Evolutionary conservation across 2,797 vertebrate species (phyloP), one percentile per base, ranked within the genome.

Genomic region (Ctenopoma multispine): DNA sequence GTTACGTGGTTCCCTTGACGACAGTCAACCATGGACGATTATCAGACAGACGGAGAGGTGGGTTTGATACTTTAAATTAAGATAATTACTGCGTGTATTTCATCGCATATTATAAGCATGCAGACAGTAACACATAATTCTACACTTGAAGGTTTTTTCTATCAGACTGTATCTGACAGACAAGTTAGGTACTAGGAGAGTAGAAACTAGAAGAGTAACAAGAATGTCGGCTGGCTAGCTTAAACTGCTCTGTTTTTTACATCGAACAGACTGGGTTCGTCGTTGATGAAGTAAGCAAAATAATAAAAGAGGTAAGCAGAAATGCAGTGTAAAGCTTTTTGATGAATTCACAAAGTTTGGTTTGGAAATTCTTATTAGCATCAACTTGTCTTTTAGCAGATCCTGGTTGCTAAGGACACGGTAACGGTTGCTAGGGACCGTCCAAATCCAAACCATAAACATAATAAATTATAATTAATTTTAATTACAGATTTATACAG

Each of bases 241-340:
- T 27, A 24, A 65, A 55, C 18, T 23, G 4, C 23, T 8, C 13
- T 27, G 10, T 69, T 46, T 38, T 57, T 86, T 4, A 58, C 68
- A 47, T 59, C 77, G 50, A 75, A 23, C 87, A 99, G 97, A 93
- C 94, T 36, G 72, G 91, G 12, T 98, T 99, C 86, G 90, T 95
- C 41, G 95, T 96, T 21, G 97, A 98, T 68, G 97, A 98, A 92
- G 96, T 98, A 70, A 97, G 93, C 90, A 90, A 92, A 88, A 96
- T 99, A 63, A 95, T 99, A 29, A 97, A 96, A 91, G 96, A 98
- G 96, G 97, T 99, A 93, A 93, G 77, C n/a, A 20, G 0, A 40
- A 55, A 4, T 3, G 15, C 1, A 18, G n/a, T 29, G 1, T 0
- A 0, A 4, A 5, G 0, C 1, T 1, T 47, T 31, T 11, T 4